Base-by-base conservation (phyloP, 1,140 invertebrate genomes). In the Armadillidium nasatum region DNA sequence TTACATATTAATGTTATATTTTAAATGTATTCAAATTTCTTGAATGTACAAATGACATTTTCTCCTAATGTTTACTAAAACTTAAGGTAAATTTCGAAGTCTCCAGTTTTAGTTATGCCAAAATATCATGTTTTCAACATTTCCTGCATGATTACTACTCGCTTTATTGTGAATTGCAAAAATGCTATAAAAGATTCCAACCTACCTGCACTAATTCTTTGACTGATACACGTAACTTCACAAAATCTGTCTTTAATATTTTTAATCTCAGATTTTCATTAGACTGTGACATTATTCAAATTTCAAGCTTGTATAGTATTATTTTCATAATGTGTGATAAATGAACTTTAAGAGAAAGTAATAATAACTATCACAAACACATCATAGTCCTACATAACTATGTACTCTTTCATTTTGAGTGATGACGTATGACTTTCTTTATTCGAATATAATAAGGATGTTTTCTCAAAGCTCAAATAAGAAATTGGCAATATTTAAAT, bases 141-240 rank as follows among this genome's bases (percentile, higher is more conserved):
- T n/a, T n/a, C n/a, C n/a, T n/a, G n/a, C n/a, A n/a, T n/a, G n/a
- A n/a, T n/a, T n/a, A n/a, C n/a, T 33, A 33, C 6, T 33, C 33
- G 7, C 50, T 60, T 60, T 15, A 60, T 7, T 60, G 50, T 15
- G 2, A 60, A 60, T 33, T 3, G 50, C 50, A 60, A 15, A 60
- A 60, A 19, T 19, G 7, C 50, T 3, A 19, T 60, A 3, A 60
- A 19, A 15, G 3, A 60, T 60, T n/a, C 0, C 11, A 19, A 13
- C 50, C 19, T 60, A 60, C 50, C 19, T 60, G 50, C 11, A 60
- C 19, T 60, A 60, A 60, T 60, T 60, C 50, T 60, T 60, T 60
- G 7, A 60, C 7, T 60, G 50, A 60, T 15, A 60, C 50, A 3
- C 50, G 1, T 13, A 19, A 15, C 19, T 60, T 60, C 19, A 60